Conservation (phyloP, 2,888 invertebrate species). For the Rhingia campestris region DNA sequence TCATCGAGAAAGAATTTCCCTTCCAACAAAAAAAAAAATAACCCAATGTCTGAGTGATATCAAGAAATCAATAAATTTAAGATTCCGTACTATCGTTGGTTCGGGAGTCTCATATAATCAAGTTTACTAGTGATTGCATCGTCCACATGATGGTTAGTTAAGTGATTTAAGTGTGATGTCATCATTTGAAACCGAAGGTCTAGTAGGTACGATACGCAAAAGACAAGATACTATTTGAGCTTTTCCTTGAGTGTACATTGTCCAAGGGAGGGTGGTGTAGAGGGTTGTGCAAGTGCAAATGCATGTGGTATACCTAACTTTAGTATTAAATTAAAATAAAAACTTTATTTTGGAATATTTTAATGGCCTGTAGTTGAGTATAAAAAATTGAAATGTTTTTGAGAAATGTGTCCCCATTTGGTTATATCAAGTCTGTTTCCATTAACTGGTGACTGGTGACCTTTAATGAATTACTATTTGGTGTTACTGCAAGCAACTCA, state of each 20-base stretch:
- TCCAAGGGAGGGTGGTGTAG: neutral
- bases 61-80: slow-evolving; percentile 72
- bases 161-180: slow-evolving; percentile 62
- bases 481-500: too few species aligned
- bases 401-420: too few species aligned
- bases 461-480: too few species aligned
- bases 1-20: slow-evolving; percentile 11
- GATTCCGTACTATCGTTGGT: slow-evolving; percentile 42
- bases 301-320: too few species aligned
- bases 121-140: slow-evolving; percentile 52
- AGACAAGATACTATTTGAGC: neutral
- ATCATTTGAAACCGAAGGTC: slow-evolving; percentile 41
- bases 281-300: neutral
- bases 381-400: too few species aligned
- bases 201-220: slow-evolving; percentile 1
- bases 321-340: too few species aligned
- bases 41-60: slow-evolving; percentile 39
- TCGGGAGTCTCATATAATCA: slow-evolving; percentile 15
- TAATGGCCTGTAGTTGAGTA: too few species aligned
- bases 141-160: slow-evolving; percentile 24
- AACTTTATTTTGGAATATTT: too few species aligned
- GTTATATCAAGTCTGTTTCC: too few species aligned
- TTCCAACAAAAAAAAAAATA: neutral
- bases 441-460: too few species aligned
- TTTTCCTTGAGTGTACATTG: neutral